Evolutionary conservation across 2,113 vertebrate species (phyloP).

Genomic region (Polyodon spathula): DNA sequence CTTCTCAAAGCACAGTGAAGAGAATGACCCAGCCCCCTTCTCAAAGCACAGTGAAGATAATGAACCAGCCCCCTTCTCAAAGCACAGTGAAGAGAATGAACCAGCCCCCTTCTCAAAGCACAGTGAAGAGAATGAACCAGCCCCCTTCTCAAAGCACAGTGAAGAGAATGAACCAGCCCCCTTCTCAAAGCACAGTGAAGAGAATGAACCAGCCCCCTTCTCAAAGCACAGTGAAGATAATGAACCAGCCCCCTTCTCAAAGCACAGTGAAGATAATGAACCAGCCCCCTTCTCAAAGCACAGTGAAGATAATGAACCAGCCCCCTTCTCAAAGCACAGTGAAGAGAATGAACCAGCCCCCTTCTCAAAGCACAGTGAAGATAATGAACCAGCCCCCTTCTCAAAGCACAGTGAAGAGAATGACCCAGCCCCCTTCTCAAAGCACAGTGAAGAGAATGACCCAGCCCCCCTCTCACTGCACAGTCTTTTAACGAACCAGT

Average conservation of each 20-base stretch:
- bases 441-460: conserved; percentile 11
- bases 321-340: neutral
- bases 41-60: too few species aligned
- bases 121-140: conserved; percentile 21
- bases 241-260: conserved; percentile 27
- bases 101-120: neutral
- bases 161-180: conserved; percentile 19
- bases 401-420: conserved; percentile 23
- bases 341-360: conserved; percentile 19
- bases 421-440: neutral
- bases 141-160: neutral
- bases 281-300: too few species aligned
- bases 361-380: neutral
- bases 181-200: neutral
- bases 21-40: too few species aligned
- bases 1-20: too few species aligned
- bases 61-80: too few species aligned
- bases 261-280: too few species aligned
- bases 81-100: conserved; percentile 16
- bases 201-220: conserved; percentile 18
- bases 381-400: conserved; percentile 24
- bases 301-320: too few species aligned
- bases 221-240: neutral
- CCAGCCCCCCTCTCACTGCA: neutral
- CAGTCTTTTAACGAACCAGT: conserved; percentile 22